Evolutionary conservation across 1,140 invertebrate genomes (phyloP), one percentile per base, ranked within the genome.

Genomic region (Macrocentrus cingulum): DNA sequence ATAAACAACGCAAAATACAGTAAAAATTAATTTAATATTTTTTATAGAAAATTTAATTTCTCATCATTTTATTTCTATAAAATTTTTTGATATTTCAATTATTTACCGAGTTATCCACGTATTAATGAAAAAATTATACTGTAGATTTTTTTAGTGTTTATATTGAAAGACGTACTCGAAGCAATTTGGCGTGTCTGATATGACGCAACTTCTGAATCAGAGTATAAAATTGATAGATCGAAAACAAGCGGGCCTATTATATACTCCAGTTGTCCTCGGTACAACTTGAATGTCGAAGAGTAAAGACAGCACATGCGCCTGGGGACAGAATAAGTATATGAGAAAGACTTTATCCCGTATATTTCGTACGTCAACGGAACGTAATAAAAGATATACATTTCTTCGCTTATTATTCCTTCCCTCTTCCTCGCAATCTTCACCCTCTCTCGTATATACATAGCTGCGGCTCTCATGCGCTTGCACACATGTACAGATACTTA

Each of bases 381-480:
- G 25, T 36, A 51, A 46, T 46, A 46, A 46, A 46, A 46, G 44
- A 46, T 39, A 39, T 54, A 54, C 52, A 16, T 29, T 32, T 56
- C 42, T 48, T 34, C 44, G 19, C 13, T 36, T 46, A 8, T 56
- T 29, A 16, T 37, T 36, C 9, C 0, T 41, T 37, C 15, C 18
- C 18, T 19, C 23, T 51, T 36, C 36, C 32, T 32, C 29, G 34
- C 29, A 19, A 11, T 51, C 16, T 22, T 1, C 16, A 23, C 1
- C 22, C 32, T 15, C 42, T 18, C 19, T 9, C 25, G 9, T 29
- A 29, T 9, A 18, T 9, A 44, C 20, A 39, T 15, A 39, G 18
- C 4, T 15, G 6, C 18, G 13, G n/a, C 18, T 46, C 50, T 23
- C 4, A 16, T 7, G 37, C 36, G n/a, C n/a, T 41, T 36, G 7